A percentile compares a stretch with the other conserved stretches of the same genome.
These are phyloP conservation scores for Nemurella pictetii DNA, from an alignment of 2,888 invertebrate species.

Conservation along the genomic window DNA sequence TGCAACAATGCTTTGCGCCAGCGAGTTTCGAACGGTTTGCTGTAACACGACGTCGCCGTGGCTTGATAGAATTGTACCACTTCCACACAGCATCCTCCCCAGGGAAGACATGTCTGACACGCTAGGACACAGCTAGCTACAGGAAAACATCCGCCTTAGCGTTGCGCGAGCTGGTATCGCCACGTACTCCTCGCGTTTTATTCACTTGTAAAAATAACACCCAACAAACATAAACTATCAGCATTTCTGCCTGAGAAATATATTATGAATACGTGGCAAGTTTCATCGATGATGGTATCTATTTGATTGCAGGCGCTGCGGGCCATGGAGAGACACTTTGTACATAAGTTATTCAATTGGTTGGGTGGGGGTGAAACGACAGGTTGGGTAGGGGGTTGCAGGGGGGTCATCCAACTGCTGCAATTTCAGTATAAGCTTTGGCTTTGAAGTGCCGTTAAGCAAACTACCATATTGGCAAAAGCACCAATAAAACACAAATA, in stretches of 20 bases:
- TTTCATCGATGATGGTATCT: not conserved
- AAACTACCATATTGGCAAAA: constrained; percentile 7
- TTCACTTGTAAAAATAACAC: not conserved
- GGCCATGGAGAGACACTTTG: not conserved
- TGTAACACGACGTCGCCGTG: not conserved
- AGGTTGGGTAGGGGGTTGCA: not conserved
- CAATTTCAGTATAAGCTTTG: not conserved
- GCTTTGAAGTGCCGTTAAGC: constrained; percentile 10
- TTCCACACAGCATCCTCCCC: not conserved
- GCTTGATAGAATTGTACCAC: not conserved
- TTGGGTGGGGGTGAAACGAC: too few relatives aligned
- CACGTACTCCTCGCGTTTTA: not conserved
- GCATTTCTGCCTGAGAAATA: not conserved
- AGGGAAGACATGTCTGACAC: not conserved
- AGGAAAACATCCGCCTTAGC: not conserved
- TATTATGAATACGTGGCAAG: not conserved
- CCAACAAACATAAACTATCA: not conserved
- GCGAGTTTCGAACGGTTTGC: not conserved
- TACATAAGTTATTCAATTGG: not conserved
- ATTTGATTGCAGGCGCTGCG: not conserved
- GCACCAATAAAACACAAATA: constrained; percentile 31
- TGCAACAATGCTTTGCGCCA: not conserved
- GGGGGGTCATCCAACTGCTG: constrained; percentile 1
- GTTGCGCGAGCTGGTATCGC: not conserved
- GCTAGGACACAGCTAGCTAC: not conserved